phyloP scores from a whole-genome alignment of 2,113 vertebrate genomes.

The Rhinichthys klamathensis region DNA sequence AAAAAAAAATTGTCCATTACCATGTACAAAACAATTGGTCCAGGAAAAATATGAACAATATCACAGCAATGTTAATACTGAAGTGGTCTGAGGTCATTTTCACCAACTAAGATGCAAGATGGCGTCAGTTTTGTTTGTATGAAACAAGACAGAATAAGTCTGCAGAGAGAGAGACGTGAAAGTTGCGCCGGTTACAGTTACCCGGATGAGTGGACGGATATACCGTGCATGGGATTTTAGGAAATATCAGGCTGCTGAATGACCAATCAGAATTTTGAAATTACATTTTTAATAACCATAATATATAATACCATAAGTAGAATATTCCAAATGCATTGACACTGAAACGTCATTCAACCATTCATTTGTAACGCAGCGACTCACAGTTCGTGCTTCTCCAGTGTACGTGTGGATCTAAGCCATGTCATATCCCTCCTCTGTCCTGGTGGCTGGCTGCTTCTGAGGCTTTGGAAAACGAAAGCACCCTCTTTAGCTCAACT shows the following conservation, averaged over 20 bases:
- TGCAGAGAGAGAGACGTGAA: background rate
- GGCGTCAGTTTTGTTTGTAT: background rate
- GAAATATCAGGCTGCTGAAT: background rate
- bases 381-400: background rate
- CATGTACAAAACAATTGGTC: background rate
- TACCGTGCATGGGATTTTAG: background rate
- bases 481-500: conserved; percentile 31
- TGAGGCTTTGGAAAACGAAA: conserved; percentile 36
- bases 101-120: background rate
- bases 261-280: background rate
- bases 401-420: conserved; percentile 49
- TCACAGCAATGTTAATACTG: background rate
- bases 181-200: background rate
- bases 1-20: background rate
- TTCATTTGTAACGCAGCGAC: background rate
- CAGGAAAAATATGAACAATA: background rate
- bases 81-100: background rate
- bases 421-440: conserved; percentile 28
- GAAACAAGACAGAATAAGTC: background rate
- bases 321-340: background rate
- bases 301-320: too few relatives aligned
- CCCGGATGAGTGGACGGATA: background rate
- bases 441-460: conserved; percentile 29
- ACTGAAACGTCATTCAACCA: background rate
- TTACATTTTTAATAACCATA: background rate